These are phyloP conservation scores for Cuniculus paca DNA, from an alignment of 2,797 vertebrate species.

Conservation along the genomic window DNA sequence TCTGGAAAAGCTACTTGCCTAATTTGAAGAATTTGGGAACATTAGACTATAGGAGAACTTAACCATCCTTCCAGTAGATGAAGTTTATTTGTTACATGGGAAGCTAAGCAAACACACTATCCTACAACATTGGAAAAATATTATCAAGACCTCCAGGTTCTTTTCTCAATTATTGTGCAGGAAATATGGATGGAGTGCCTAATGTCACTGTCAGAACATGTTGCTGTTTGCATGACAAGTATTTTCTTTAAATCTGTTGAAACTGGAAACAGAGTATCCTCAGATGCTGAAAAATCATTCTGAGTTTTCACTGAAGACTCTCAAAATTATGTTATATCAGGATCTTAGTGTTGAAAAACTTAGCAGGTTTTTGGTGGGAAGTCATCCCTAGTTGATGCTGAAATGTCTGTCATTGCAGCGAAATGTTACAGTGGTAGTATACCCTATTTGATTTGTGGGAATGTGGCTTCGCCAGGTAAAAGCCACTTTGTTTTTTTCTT, in stretches of 20 bases:
- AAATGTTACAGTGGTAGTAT: background rate
- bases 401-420: background rate
- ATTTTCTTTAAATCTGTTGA: background rate
- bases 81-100: background rate
- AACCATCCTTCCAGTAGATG: background rate
- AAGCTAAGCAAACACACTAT: background rate
- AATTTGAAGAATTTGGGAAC: background rate
- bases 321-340: background rate
- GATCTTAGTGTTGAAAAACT: background rate
- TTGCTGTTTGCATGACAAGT: background rate
- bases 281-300: background rate
- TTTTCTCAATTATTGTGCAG: background rate
- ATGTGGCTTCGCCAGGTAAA: background rate
- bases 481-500: background rate
- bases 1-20: background rate
- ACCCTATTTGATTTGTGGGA: background rate
- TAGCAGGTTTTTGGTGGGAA: background rate
- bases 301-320: background rate
- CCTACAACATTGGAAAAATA: background rate
- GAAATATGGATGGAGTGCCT: background rate
- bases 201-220: background rate
- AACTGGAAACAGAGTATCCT: background rate
- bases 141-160: accelerated
- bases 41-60: background rate
- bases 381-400: background rate